phyloP scores from a whole-genome alignment of 92 coral and sea anemone genomes.

The Zoanthus sociatus region DNA sequence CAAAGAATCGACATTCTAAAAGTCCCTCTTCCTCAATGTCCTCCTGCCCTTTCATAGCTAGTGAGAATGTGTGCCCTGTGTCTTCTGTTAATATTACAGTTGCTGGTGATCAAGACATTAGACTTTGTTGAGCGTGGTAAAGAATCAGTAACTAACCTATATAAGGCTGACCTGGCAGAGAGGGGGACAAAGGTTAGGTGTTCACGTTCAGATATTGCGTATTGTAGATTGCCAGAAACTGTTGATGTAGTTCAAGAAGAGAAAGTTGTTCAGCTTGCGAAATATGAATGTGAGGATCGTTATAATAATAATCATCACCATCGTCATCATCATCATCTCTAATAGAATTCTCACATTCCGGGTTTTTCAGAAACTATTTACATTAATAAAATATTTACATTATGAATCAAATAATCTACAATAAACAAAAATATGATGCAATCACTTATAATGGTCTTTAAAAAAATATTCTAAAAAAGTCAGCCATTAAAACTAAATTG shows the following conservation, averaged over 20 bases:
- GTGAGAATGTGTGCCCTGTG: not conserved
- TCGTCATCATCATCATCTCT: constrained; percentile 22
- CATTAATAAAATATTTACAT: no score
- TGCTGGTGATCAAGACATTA: constrained; percentile 39
- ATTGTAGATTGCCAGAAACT: constrained; percentile 14
- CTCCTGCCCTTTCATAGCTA: not conserved
- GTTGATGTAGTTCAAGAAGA: constrained; percentile 28
- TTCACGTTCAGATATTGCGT: constrained; percentile 42
- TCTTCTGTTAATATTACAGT: constrained; percentile 2
- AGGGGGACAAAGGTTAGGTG: constrained; percentile 41
- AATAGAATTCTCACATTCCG: no score
- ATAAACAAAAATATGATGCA: no score
- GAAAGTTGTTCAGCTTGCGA: constrained; percentile 29
- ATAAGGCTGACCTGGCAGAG: constrained; percentile 27
- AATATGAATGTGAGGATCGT: constrained; percentile 37
- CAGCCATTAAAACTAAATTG: no score
- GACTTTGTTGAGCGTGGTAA: constrained; percentile 36
- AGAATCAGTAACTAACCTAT: not conserved
- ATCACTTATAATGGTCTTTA: no score
- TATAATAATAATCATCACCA: not conserved
- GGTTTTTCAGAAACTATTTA: no score
- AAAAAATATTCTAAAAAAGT: no score
- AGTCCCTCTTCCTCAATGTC: not conserved
- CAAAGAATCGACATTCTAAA: not conserved
- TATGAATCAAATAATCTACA: no score